Conservation (phyloP, 2,113 vertebrate species). For the Dolichotis patagonum region DNA sequence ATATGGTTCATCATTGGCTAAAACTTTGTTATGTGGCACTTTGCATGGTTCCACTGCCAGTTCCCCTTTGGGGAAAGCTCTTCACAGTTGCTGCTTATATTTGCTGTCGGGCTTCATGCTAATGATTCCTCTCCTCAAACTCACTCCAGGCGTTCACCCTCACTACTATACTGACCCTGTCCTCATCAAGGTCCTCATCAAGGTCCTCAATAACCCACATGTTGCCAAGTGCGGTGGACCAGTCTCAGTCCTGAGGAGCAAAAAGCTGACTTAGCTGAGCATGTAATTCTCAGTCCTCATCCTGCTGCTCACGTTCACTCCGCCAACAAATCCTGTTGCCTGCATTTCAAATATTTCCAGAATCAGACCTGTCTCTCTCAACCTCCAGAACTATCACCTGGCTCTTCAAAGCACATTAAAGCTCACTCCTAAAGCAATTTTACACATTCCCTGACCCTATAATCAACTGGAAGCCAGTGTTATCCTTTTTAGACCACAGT, state of each 20-base stretch:
- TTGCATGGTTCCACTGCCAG: background rate
- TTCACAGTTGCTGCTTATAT: background rate
- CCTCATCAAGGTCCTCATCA: background rate
- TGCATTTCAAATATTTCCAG: background rate
- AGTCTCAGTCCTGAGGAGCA: background rate
- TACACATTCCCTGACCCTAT: background rate
- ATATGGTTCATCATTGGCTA: no score
- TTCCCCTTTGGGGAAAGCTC: background rate
- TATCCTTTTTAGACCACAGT: background rate
- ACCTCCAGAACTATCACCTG: background rate
- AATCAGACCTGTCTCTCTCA: background rate
- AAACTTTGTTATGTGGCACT: background rate
- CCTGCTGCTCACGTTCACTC: background rate
- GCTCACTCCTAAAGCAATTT: background rate
- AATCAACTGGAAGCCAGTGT: background rate
- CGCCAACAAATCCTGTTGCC: background rate
- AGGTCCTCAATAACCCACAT: background rate
- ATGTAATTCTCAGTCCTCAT: background rate
- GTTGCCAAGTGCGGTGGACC: background rate
- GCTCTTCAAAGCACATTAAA: background rate
- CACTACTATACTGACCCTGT: background rate
- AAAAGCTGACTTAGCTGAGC: background rate
- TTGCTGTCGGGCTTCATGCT: background rate
- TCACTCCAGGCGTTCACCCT: background rate
- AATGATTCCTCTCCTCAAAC: background rate